These are phyloP conservation scores for Mormyrops boulengeri DNA, from an alignment of 2,797 vertebrate genomes.

Conservation along the genomic window DNA sequence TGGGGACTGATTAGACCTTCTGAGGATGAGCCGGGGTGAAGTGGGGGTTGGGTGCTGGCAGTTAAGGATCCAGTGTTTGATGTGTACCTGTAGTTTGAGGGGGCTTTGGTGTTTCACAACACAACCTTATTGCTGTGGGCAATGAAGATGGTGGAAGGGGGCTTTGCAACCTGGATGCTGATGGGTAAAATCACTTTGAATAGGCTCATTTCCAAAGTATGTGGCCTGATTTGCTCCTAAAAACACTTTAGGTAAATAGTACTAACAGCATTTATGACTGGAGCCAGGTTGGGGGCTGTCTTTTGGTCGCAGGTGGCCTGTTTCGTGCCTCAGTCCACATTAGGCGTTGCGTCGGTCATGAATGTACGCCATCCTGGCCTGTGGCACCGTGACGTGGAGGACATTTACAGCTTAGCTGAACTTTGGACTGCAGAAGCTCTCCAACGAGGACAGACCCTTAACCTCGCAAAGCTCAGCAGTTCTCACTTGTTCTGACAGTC, in stretches of 20 bases:
- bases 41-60: neutral
- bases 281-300: neutral
- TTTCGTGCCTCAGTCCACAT: neutral
- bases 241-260: neutral
- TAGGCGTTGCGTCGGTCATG: neutral
- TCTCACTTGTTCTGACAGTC: neutral
- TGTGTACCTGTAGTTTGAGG: neutral
- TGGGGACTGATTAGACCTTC: neutral
- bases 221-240: neutral
- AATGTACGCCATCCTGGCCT: neutral
- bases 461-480: conserved; percentile 22
- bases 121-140: neutral
- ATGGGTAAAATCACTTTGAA: neutral
- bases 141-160: neutral
- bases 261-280: neutral
- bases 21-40: neutral
- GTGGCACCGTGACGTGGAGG: conserved; percentile 4
- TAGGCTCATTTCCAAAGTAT: neutral
- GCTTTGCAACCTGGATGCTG: neutral
- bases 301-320: neutral
- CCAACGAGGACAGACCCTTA: conserved; percentile 51
- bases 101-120: neutral
- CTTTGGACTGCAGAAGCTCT: conserved; percentile 48
- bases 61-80: neutral
- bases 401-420: conserved; percentile 34